These are phyloP conservation scores for Lucilia sericata DNA, from an alignment of 1,140 invertebrate genomes.

Conservation along the genomic window DNA sequence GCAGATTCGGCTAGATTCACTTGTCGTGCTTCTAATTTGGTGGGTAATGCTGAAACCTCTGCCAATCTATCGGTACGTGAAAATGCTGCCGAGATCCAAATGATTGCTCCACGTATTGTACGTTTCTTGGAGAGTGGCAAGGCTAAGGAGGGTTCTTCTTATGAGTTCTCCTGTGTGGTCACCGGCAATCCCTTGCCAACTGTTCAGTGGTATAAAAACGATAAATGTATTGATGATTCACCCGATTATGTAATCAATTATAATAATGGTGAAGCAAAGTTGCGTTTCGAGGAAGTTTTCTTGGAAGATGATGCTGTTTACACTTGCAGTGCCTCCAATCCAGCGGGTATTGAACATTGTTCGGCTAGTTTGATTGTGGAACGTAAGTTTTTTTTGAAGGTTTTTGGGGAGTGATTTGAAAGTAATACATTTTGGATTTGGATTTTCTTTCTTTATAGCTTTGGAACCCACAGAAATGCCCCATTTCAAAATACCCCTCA, in stretches of 20 bases:
- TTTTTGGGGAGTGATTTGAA: background rate
- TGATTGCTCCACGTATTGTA: constrained; percentile 75
- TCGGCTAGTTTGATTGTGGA: constrained; percentile 82
- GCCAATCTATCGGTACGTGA: constrained; percentile 83
- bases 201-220: constrained; percentile 82
- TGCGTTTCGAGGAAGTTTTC: constrained; percentile 76
- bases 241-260: constrained; percentile 74
- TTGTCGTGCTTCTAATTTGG: constrained; percentile 78
- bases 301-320: constrained; percentile 77
- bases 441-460: constrained; percentile 58
- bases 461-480: constrained; percentile 76
- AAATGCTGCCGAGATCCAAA: constrained; percentile 70
- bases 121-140: constrained; percentile 74
- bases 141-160: constrained; percentile 75
- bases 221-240: constrained; percentile 72
- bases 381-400: constrained; percentile 69
- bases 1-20: constrained; percentile 77
- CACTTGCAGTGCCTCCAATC: constrained; percentile 79
- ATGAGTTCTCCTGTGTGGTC: constrained; percentile 79
- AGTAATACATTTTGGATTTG: background rate
- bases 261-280: constrained; percentile 79
- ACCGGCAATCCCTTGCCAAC: constrained; percentile 81
- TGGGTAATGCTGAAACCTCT: constrained; percentile 78
- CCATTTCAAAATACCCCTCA: constrained; percentile 75
- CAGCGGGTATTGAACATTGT: constrained; percentile 78